phyloP scores from a whole-genome alignment of 2,113 vertebrate species.

The Pelvicachromis taeniatus region DNA sequence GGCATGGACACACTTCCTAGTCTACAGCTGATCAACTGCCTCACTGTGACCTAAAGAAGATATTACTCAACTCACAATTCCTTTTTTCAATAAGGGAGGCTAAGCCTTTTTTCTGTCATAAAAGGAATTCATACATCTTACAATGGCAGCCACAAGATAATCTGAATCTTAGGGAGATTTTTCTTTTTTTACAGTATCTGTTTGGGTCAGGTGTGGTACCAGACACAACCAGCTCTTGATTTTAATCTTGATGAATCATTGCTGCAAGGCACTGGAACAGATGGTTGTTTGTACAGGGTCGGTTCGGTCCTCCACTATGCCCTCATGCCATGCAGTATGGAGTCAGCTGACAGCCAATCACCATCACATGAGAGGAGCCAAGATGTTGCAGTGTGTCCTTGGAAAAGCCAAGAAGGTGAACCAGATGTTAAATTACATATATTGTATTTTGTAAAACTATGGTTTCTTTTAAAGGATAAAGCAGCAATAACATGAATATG shows the following conservation, averaged over 20 bases:
- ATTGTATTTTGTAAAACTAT: neutral
- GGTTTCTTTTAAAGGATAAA: neutral
- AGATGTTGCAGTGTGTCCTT: slow-evolving; percentile 16
- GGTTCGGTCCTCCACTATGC: neutral
- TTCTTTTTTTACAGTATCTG: neutral
- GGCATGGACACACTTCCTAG: neutral
- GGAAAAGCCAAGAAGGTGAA: slow-evolving; percentile 5
- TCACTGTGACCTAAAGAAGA: neutral
- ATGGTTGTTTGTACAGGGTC: slow-evolving; percentile 31
- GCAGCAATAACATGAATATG: neutral
- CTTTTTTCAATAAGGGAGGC: neutral
- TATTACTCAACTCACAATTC: neutral
- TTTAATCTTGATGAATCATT: slow-evolving; percentile 1
- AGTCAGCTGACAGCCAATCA: slow-evolving; percentile 15
- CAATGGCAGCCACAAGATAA: neutral
- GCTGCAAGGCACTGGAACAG: slow-evolving; percentile 2
- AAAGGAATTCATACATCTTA: neutral
- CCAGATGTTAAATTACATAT: neutral
- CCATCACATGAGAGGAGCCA: neutral
- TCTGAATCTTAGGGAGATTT: neutral
- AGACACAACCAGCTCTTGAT: neutral
- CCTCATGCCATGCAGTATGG: neutral
- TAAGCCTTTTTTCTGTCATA: neutral
- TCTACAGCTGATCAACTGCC: neutral
- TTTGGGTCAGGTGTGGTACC: neutral